phyloP scores from a whole-genome alignment of 2,113 vertebrate genomes.

The Dunckerocampus dactyliophorus region DNA sequence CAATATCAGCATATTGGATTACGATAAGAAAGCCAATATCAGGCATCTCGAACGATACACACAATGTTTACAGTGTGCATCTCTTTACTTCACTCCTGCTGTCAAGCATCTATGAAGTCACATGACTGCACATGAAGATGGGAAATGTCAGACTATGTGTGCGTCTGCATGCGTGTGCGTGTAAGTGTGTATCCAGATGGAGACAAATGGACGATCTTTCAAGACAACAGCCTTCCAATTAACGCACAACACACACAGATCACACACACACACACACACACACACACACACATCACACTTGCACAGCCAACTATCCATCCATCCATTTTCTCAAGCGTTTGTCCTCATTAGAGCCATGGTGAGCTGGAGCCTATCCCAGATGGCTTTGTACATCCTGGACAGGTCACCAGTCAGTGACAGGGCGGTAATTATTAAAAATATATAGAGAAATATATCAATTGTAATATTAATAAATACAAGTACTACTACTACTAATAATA shows the following conservation, averaged over 20 bases:
- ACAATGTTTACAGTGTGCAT: not conserved
- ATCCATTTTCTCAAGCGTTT: no score
- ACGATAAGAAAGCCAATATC: no score
- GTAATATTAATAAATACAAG: no score
- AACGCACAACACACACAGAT: conserved; percentile 51
- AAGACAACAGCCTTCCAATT: conserved; percentile 61
- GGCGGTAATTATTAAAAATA: no score
- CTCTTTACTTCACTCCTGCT: not conserved
- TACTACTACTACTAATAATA: no score
- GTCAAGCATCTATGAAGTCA: not conserved
- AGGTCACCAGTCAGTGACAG: no score
- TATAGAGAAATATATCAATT: no score
- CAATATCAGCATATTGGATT: no score
- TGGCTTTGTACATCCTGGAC: no score
- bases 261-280: conserved; percentile 54
- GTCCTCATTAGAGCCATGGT: not conserved
- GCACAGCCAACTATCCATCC: conserved; percentile 2
- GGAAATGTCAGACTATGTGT: not conserved
- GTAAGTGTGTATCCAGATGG: conserved; percentile 58
- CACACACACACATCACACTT: conserved; percentile 50
- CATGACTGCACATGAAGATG: not conserved
- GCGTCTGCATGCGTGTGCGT: not conserved
- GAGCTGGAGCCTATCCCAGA: no score
- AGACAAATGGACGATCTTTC: conserved; percentile 64
- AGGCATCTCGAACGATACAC: not conserved